Evolutionary conservation across 2,888 invertebrate species (phyloP).

Genomic region (Synergus umbraculus): DNA sequence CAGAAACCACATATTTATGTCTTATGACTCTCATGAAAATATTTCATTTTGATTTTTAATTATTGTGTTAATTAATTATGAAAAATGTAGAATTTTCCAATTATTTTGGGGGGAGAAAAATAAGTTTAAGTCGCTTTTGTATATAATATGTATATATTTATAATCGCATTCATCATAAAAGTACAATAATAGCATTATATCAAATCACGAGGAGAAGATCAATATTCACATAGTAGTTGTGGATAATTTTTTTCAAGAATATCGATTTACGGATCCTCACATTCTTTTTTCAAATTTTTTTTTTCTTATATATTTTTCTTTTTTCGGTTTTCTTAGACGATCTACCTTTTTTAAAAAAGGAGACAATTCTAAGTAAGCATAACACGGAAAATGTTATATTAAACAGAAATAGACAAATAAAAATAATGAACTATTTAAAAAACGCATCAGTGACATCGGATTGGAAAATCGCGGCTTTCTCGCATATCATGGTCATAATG

Average conservation of each 20-base stretch:
- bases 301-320: conserved; percentile 40
- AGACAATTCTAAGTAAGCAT: conserved; percentile 36
- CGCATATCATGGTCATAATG: background rate
- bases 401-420: conserved; percentile 4
- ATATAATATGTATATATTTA: conserved; percentile 71
- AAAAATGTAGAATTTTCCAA: background rate
- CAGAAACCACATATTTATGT: background rate
- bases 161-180: conserved; percentile 76
- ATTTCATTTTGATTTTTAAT: background rate
- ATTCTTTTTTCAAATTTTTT: conserved; percentile 15
- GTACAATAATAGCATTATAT: conserved; percentile 76
- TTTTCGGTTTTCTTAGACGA: background rate
- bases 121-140: conserved; percentile 38
- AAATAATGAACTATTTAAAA: conserved; percentile 37
- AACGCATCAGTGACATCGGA: conserved; percentile 37
- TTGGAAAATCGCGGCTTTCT: conserved; percentile 31
- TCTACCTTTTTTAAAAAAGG: conserved; percentile 18
- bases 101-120: background rate
- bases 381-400: conserved; percentile 18
- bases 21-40: background rate
- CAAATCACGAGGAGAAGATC: conserved; percentile 75
- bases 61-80: background rate
- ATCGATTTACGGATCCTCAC: conserved; percentile 54
- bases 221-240: conserved; percentile 72
- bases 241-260: conserved; percentile 65